phyloP scores from a whole-genome alignment of 2,797 vertebrate species.

The Ispidina picta region DNA sequence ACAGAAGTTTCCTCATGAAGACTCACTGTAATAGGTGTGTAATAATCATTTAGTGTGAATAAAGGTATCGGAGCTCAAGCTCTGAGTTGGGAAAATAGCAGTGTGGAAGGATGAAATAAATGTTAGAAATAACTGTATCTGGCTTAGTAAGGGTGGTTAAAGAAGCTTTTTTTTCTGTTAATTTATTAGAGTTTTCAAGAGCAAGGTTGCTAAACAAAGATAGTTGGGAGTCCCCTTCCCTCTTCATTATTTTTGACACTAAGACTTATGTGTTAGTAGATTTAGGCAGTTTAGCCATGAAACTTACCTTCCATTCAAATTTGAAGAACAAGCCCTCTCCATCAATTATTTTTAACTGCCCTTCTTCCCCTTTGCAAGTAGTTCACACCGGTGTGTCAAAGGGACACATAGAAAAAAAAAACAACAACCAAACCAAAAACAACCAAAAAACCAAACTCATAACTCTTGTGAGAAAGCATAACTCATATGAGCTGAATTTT shows the following conservation, averaged over 20 bases:
- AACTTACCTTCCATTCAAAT: background rate
- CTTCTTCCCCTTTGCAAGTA: background rate
- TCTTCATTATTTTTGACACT: background rate
- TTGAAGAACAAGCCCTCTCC: background rate
- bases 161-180: background rate
- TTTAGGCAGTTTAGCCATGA: background rate
- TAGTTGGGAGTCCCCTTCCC: background rate
- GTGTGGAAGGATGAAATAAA: background rate
- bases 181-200: background rate
- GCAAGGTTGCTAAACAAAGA: background rate
- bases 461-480: background rate
- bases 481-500: background rate
- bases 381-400: background rate
- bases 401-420: background rate
- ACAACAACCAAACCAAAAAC: too few relatives aligned
- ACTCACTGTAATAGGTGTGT: background rate
- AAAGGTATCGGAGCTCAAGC: background rate
- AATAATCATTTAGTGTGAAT: background rate
- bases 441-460: too few relatives aligned
- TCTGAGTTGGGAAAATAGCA: background rate
- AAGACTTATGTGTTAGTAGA: background rate
- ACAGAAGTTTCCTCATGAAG: background rate
- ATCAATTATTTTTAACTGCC: background rate
- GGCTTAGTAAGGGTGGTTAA: background rate
- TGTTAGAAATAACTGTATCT: background rate